Conservation (phyloP, 2,113 vertebrate genomes). For the Dasypus novemcinctus region DNA sequence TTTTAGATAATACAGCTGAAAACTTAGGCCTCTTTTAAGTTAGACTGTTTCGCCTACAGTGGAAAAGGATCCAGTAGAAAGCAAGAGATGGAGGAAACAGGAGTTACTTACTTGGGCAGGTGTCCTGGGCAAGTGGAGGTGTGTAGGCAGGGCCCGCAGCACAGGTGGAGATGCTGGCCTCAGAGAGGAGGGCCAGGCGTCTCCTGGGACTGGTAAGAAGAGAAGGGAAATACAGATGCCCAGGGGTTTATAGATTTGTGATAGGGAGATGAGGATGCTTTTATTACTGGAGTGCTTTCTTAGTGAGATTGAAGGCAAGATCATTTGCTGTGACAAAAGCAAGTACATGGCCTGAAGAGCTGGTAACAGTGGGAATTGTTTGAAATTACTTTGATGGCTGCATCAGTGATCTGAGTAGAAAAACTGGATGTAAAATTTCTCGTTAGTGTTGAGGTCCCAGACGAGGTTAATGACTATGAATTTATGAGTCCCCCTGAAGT, state of each 20-base stretch:
- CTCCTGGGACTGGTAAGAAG: too few relatives aligned
- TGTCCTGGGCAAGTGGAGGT: neutral
- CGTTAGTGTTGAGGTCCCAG: neutral
- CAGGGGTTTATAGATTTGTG: neutral
- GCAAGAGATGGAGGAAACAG: neutral
- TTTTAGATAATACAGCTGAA: neutral
- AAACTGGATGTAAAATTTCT: neutral
- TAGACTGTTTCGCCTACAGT: neutral
- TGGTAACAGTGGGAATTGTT: neutral
- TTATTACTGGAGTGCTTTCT: neutral
- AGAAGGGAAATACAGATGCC: too few relatives aligned
- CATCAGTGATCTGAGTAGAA: neutral
- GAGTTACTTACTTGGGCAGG: accelerated
- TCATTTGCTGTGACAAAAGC: neutral
- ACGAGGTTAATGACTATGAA: neutral
- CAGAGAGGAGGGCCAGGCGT: neutral
- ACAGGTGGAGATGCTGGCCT: neutral
- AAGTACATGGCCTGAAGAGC: neutral
- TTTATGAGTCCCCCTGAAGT: neutral
- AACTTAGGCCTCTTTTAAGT: neutral
- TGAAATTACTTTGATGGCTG: neutral
- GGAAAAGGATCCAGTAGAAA: neutral
- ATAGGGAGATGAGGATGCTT: neutral
- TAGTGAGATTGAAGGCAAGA: neutral
- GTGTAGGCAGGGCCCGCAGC: neutral